Conservation (phyloP, 2,888 invertebrate species). For the Xylophagus ater region DNA sequence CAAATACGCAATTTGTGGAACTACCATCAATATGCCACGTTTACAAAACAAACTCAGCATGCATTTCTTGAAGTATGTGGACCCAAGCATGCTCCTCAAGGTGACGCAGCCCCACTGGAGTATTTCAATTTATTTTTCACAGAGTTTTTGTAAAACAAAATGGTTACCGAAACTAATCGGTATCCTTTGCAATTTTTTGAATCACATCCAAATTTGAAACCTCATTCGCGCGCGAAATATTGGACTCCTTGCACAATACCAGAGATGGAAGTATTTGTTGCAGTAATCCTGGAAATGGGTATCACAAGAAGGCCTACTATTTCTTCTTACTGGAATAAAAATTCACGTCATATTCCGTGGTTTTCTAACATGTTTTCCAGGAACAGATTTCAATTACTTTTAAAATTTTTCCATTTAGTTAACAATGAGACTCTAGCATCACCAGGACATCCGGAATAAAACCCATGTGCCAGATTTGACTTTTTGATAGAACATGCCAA, state of each 20-base stretch:
- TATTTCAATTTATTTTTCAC: too few species aligned
- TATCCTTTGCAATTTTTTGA: background rate
- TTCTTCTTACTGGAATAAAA: background rate
- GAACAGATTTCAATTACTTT: conserved; percentile 7
- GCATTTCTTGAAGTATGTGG: too few species aligned
- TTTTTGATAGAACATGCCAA: conserved; percentile 6
- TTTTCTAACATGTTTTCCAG: conserved; percentile 7
- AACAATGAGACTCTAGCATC: background rate
- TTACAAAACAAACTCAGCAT: too few species aligned
- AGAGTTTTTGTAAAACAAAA: too few species aligned
- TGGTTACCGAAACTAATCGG: conserved; percentile 8
- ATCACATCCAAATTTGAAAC: background rate
- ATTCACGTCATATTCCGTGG: conserved; percentile 1
- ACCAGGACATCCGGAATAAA: conserved; percentile 3
- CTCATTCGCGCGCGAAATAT: conserved; percentile 4
- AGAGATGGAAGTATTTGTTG: conserved; percentile 3
- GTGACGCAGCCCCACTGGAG: too few species aligned
- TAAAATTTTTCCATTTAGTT: conserved; percentile 1
- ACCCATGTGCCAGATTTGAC: conserved; percentile 6
- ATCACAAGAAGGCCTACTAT: background rate
- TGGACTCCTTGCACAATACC: background rate
- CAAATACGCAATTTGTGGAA: too few species aligned
- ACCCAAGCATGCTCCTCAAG: too few species aligned
- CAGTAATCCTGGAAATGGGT: conserved; percentile 5
- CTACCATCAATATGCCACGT: too few species aligned